Evolutionary conservation across 2,888 invertebrate genomes (phyloP).

Genomic region (Tetropium fuscum): DNA sequence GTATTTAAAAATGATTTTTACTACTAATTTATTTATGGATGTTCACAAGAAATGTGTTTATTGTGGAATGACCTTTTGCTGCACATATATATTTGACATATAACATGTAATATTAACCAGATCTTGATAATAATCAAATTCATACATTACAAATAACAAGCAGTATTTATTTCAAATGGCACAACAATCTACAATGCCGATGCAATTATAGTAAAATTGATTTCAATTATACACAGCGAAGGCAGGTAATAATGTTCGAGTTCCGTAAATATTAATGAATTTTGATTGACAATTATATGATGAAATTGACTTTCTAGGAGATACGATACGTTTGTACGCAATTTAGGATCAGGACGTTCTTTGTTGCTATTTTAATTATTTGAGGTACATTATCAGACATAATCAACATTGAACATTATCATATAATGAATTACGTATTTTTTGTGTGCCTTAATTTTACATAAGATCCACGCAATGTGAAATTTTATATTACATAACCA

Average conservation of each 20-base stretch:
- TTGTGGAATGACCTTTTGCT: no score
- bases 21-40: no score
- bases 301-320: constrained; percentile 15
- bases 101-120: no score
- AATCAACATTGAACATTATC: neutral
- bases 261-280: constrained; percentile 19
- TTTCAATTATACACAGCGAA: neutral
- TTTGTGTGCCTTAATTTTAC: no score
- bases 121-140: no score
- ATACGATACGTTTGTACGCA: neutral
- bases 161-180: no score
- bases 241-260: constrained; percentile 3
- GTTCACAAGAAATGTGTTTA: no score
- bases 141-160: no score
- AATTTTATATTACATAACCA: no score
- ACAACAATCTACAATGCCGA: neutral
- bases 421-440: neutral
- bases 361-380: constrained; percentile 9
- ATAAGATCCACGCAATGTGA: no score
- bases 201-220: constrained; percentile 1
- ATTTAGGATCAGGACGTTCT: neutral
- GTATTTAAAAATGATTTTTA: no score
- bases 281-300: constrained; percentile 14
- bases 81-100: no score
- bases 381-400: neutral